Evolutionary conservation across 2,888 invertebrate genomes (phyloP), one percentile per base, ranked within the genome.

Genomic region (Ophraella communa): DNA sequence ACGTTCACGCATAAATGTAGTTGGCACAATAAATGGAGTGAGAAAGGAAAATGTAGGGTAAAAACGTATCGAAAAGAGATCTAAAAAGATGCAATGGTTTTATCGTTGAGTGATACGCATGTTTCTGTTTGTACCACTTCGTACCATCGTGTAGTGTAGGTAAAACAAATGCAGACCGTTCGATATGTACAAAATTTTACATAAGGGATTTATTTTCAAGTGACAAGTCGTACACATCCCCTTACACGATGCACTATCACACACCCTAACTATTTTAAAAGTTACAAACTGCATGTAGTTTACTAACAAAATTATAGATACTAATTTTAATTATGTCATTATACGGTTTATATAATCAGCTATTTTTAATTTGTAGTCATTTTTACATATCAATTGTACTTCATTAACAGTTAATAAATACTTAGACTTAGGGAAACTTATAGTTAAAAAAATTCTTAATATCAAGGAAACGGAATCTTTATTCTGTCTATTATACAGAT

Each of bases 61-160:
- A 30, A 51, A 65, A 65, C 56, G 64, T 67, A 67, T 69, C 66
- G 67, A 54, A 70, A 67, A 67, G 70, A 69, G 67, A 70, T 66
- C 67, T 64, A 64, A 55, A 64, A 57, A 70, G 70, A 70, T 70
- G 70, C 64, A 67, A 68, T 62, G 64, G 64, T 67, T 68, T 71
- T 69, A 73, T 71, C 72, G 72, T 71, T 60, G 68, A 69, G 64
- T 73, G 70, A 73, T 75, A 75, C 75, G 75, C 75, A 75, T 74
- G 75, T 72, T 76, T 62, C 62, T 67, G 68, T 74, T 51, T 74
- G 77, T 78, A 76, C 78, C 77, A 77, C 71, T 74, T 69, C 74
- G 78, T 78, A 76, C 78, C 77, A 77, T 64, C 65, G 57, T 71
- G 67, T 24, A 30, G 57, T 71, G 67, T 24, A 30, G 49, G 27